These are phyloP conservation scores for Pseudochaenichthys georgianus DNA, from an alignment of 2,797 vertebrate species.

Conservation along the genomic window DNA sequence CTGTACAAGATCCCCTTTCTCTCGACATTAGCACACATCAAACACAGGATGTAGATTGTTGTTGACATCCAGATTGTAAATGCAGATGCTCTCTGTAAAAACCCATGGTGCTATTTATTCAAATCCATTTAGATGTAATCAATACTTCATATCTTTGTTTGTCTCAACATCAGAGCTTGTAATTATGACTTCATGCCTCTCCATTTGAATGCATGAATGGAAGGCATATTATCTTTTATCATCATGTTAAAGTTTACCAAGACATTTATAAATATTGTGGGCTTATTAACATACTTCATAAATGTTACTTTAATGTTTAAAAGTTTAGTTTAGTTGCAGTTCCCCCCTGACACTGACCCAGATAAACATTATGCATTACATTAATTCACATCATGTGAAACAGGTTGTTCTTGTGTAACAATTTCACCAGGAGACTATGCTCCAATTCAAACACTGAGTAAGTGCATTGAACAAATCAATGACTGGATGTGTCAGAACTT, in stretches of 20 bases:
- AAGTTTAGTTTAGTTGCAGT: background rate
- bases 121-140: slow-evolving; percentile 29
- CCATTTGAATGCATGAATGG: background rate
- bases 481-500: too few species aligned
- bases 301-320: background rate
- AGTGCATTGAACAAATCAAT: too few species aligned
- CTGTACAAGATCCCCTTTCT: slow-evolving; percentile 12
- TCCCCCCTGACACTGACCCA: too few species aligned
- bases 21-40: slow-evolving; percentile 24
- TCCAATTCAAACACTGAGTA: too few species aligned
- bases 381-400: too few species aligned
- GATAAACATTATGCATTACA: too few species aligned
- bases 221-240: background rate
- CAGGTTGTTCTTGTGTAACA: too few species aligned
- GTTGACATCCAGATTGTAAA: slow-evolving; percentile 48
- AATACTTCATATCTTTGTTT: background rate
- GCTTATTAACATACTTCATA: background rate
- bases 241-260: background rate
- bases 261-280: background rate
- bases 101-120: slow-evolving; percentile 42
- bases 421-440: too few species aligned
- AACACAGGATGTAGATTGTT: slow-evolving; percentile 25
- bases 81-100: slow-evolving; percentile 40
- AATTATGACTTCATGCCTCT: background rate
- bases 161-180: background rate